Evolutionary conservation across 2,888 invertebrate species (phyloP).

Genomic region (Chloroclysta siterata): DNA sequence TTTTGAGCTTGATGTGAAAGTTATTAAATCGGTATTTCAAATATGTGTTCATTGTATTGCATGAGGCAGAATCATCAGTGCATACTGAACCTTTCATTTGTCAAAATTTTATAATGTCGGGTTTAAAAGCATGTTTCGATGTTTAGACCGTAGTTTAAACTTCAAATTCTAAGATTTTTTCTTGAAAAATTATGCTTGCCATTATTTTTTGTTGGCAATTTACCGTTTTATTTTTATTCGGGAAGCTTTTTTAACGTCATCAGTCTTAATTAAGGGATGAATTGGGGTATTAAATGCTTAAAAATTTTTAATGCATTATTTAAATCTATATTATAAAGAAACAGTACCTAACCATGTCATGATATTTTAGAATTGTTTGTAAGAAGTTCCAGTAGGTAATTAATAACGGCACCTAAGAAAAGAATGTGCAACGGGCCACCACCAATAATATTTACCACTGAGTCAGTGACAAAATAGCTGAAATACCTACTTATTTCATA

Average conservation of each 20-base stretch:
- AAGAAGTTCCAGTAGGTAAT: not conserved
- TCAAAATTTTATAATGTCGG: slow-evolving; percentile 34
- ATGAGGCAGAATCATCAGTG: slow-evolving; percentile 74
- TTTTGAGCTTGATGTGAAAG: slow-evolving; percentile 61
- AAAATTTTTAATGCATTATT: not conserved
- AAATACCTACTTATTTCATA: not conserved
- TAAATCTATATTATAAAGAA: not conserved
- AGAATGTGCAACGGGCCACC: slow-evolving; percentile 54
- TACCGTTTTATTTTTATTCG: slow-evolving; percentile 4
- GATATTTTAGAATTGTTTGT: not conserved
- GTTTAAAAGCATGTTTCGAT: slow-evolving; percentile 61
- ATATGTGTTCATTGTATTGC: slow-evolving; percentile 68
- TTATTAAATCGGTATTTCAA: slow-evolving; percentile 56
- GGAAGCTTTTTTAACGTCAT: not conserved
- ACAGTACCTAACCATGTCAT: not conserved
- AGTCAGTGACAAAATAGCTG: slow-evolving; percentile 20
- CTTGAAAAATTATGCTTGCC: slow-evolving; percentile 40
- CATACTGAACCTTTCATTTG: slow-evolving; percentile 53
- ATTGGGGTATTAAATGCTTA: slow-evolving; percentile 1
- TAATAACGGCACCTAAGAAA: slow-evolving; percentile 29
- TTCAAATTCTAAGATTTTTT: slow-evolving; percentile 7
- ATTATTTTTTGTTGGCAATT: slow-evolving; percentile 36
- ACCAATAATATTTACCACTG: slow-evolving; percentile 11
- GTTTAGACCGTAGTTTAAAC: slow-evolving; percentile 54
- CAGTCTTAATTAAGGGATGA: not conserved